Evolutionary conservation across 2,888 invertebrate genomes (phyloP), one percentile per base, ranked within the genome.

Genomic region (Encarsia formosa): DNA sequence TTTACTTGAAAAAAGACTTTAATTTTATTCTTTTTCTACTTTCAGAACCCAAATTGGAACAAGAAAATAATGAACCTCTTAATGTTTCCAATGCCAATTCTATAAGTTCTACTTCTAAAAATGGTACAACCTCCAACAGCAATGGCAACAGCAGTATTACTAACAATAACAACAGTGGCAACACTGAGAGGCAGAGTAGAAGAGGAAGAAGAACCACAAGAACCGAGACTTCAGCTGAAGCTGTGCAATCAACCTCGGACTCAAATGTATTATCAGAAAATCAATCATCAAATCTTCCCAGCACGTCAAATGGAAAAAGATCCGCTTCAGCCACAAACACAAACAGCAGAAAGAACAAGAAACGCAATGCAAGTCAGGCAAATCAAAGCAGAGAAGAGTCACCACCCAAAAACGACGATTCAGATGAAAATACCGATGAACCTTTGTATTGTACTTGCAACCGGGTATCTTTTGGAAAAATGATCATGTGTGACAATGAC

Each of bases 401-500:
- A 19, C 80, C 81, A 1, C 88, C 87, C 16, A 15, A 34, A 0
- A 83, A 85, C 1, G 89, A 89, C 62, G 86, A 87, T 62, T n/a
- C n/a, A 11, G 85, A 88, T 52, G 81, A 86, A 38, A 96, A 96
- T 76, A 95, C 96, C 0, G 94, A 96, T 71, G 97, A 97, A 74
- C 96, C 96, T 0, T 91, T 93, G 1, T 97, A 96, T 72, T 97
- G 97, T 75, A 82, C 95, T 29, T 97, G 96, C 75, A 92, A 94
- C 77, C 89, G 80, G 68, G 91, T 94, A 66, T 96, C 95, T 0
- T 97, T 92, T 69, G 98, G 98, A 39, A 97, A 98, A 76, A 98
- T 98, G 98, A 96, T 98, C 64, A 86, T 95, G 57, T 98, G 98
- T 73, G 97, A 98, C 77, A 97, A 98, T 74, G 94, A 95, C 69